Conservation (phyloP, 1,140 invertebrate genomes). For the Scaptomyza montana region DNA sequence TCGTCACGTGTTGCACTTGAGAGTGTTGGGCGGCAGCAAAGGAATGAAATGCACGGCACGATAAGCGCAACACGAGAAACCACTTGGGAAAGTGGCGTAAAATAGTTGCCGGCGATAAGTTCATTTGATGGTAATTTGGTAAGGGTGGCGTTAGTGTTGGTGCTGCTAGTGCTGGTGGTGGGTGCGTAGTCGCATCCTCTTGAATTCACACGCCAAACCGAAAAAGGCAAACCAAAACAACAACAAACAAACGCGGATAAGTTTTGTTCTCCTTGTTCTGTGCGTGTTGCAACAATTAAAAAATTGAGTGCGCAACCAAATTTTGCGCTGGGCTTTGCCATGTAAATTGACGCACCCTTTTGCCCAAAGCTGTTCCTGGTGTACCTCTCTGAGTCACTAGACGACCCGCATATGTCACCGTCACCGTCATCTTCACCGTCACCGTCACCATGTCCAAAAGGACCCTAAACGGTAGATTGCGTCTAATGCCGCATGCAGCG, state of each 20-base stretch:
- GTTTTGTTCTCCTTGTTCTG: constrained; percentile 31
- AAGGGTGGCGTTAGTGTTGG: constrained; percentile 48
- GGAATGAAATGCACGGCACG: constrained; percentile 36
- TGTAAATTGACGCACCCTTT: constrained; percentile 75
- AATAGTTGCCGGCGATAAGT: constrained; percentile 79
- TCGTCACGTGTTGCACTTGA: constrained; percentile 71
- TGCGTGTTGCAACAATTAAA: constrained; percentile 81
- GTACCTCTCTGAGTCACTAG: constrained; percentile 41
- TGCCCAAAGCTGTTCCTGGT: neutral
- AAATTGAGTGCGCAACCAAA: constrained; percentile 51
- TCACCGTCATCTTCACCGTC: constrained; percentile 25
- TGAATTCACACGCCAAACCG: constrained; percentile 65
- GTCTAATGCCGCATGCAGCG: constrained; percentile 68
- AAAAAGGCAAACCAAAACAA: constrained; percentile 75
- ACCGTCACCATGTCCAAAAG: constrained; percentile 30
- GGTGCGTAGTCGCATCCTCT: constrained; percentile 44
- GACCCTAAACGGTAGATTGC: constrained; percentile 58
- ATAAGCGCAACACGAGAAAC: constrained; percentile 78
- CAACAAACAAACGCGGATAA: constrained; percentile 53
- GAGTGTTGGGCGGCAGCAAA: constrained; percentile 11
- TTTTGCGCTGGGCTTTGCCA: neutral
- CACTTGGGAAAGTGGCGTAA: constrained; percentile 79
- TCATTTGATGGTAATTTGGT: constrained; percentile 77
- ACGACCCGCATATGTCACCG: constrained; percentile 79
- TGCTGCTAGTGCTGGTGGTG: constrained; percentile 40